A percentile compares a stretch with the other conserved stretches of the same genome.
Evolutionary conservation across 2,888 invertebrate species (phyloP).

Genomic region (Conistra vaccinii): DNA sequence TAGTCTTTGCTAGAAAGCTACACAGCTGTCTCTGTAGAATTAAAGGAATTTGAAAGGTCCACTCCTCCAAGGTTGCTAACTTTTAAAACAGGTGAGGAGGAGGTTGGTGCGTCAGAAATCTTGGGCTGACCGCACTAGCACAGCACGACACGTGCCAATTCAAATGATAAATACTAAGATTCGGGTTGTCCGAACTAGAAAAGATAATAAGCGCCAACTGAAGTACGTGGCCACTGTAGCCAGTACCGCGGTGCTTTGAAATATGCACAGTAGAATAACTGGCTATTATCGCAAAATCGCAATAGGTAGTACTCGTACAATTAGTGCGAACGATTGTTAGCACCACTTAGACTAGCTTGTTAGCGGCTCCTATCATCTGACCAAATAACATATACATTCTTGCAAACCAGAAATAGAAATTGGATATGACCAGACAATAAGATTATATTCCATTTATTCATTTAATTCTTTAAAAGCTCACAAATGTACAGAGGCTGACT

Average conservation of each 20-base stretch:
- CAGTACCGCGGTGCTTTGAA: neutral
- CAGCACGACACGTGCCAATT: conserved; percentile 14
- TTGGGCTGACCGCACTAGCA: conserved; percentile 11
- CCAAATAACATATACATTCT: conserved; percentile 33
- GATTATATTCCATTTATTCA: neutral
- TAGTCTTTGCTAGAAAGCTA: conserved; percentile 7
- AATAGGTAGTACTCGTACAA: conserved; percentile 16
- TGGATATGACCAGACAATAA: conserved; percentile 10
- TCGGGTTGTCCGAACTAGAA: conserved; percentile 12
- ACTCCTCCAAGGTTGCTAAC: conserved; percentile 50
- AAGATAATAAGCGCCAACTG: neutral
- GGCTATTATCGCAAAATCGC: conserved; percentile 4
- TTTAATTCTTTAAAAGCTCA: too few species aligned
- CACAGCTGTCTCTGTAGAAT: conserved; percentile 10
- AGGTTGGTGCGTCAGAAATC: conserved; percentile 19
- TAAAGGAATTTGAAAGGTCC: conserved; percentile 50
- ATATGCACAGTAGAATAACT: neutral
- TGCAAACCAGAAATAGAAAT: conserved; percentile 7
- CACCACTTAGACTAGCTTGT: conserved; percentile 18
- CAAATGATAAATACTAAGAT: conserved; percentile 6
- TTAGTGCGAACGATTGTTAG: conserved; percentile 12
- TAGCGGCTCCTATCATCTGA: neutral
- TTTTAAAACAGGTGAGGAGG: conserved; percentile 33
- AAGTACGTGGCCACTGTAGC: neutral
- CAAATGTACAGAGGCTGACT: too few species aligned